Percentiles rank a stretch among this genome's conserved stretches.
phyloP scores from a whole-genome alignment of 2,888 invertebrate genomes.

The Salticus scenicus region DNA sequence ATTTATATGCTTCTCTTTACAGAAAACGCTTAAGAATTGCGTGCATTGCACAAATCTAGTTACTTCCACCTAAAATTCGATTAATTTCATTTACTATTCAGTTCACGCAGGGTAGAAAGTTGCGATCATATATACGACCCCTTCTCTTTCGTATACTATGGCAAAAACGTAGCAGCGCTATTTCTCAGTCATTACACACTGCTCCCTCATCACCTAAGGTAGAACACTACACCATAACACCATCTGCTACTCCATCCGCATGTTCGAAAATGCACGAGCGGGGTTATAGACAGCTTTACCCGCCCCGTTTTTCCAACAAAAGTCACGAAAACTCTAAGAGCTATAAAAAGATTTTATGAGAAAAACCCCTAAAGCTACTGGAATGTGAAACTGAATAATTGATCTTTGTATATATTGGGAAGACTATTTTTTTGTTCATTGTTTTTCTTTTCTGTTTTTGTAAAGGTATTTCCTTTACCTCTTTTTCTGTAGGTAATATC shows the following conservation, averaged over 20 bases:
- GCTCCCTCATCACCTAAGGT: constrained; percentile 28
- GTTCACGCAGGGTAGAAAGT: not conserved
- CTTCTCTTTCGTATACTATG: not conserved
- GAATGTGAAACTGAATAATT: constrained; percentile 69
- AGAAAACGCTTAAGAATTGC: not conserved
- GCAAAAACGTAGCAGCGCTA: not conserved
- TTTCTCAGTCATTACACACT: constrained; percentile 39
- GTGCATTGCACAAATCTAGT: not conserved
- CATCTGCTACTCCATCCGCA: constrained; percentile 43
- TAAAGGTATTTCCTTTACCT: not conserved
- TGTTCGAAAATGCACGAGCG: constrained; percentile 7
- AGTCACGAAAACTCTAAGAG: constrained; percentile 51
- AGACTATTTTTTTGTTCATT: constrained; percentile 14
- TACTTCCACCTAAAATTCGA: not conserved
- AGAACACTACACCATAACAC: constrained; percentile 2
- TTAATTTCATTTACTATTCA: not conserved
- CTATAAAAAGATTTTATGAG: constrained; percentile 65
- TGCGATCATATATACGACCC: not conserved
- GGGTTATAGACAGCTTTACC: not conserved
- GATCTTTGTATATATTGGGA: constrained; percentile 58
- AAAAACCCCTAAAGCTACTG: constrained; percentile 58
- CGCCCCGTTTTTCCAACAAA: constrained; percentile 26
- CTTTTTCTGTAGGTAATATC: too few relatives aligned
- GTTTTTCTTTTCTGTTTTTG: not conserved
- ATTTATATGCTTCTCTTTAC: too few relatives aligned